Base-by-base conservation (phyloP, 2,797 vertebrate genomes). In the Urophycis tenuis region DNA sequence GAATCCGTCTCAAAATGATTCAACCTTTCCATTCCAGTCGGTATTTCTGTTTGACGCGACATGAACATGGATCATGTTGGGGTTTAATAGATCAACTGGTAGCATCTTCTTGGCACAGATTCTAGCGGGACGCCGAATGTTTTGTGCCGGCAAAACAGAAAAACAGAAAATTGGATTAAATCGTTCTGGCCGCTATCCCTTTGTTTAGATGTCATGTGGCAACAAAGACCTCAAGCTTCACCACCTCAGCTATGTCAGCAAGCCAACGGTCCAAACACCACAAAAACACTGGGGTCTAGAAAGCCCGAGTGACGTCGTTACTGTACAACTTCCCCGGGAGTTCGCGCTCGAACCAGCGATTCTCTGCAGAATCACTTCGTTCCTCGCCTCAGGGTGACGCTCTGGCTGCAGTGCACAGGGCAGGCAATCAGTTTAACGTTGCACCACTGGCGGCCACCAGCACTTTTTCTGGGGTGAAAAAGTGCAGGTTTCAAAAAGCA, bases 381-480 rank as follows among this genome's bases (percentile, higher is more conserved):
- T 60, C 53, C 53, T 60, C 53, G 22, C 53, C 53, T 25, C 53
- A 5, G 53, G 1, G n/a, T 60, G 53, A n/a, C 10, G 53, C 22
- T n/a, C 53, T 60, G 22, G 53, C 10, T 60, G 22, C 53, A 60
- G 53, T 4, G 22, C 22, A 60, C n/a, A 60, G 22, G 53, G 15
- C 53, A 5, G 22, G 25, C 53, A 60, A 60, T 60, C 53, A 60
- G 25, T 60, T 49, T 49, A 49, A 49, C 45, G 53, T 60, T n/a
- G 53, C 53, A 60, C 53, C 53, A 25, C 53, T 60, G 8, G 22
- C n/a, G 25, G 53, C 60, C 60, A 67, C 25, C 29, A 67, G 60
- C 25, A 39, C 39, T 29, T 67, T 12, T 36, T 36, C 22, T 25
- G 72, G 74, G 75, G 3, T 34, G 45, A 78, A 78, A 80, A 17